phyloP scores from a whole-genome alignment of 2,797 vertebrate genomes.

The Diplodus puntazzo region DNA sequence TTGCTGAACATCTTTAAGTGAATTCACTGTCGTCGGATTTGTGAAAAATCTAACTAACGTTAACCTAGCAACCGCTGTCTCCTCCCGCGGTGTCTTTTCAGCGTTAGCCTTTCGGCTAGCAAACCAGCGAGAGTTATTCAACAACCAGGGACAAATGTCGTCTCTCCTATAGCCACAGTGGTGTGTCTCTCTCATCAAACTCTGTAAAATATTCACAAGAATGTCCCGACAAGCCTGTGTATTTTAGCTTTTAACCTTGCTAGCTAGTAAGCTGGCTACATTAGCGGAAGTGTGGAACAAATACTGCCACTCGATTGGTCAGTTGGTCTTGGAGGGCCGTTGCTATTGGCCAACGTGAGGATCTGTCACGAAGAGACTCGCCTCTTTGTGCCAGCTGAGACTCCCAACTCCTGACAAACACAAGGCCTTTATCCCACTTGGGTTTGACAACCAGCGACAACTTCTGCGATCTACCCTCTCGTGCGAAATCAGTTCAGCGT shows the following conservation, averaged over 20 bases:
- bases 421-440: constrained; percentile 66
- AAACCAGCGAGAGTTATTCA: neutral
- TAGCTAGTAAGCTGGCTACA: constrained; percentile 35
- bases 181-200: accelerated
- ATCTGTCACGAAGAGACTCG: constrained; percentile 68
- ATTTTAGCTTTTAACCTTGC: constrained; percentile 44
- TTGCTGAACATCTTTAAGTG: neutral
- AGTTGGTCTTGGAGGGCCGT: neutral
- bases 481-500: accelerated
- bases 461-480: constrained; percentile 10
- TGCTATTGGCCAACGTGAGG: constrained; percentile 66
- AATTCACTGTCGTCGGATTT: neutral
- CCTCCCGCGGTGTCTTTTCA: constrained; percentile 5
- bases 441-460: constrained; percentile 45
- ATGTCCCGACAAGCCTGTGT: neutral
- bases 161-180: accelerated
- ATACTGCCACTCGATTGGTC: constrained; percentile 70
- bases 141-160: neutral
- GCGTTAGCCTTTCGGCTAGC: constrained; percentile 11
- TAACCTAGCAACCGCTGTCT: constrained; percentile 9
- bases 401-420: constrained; percentile 81
- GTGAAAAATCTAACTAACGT: neutral
- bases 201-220: neutral
- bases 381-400: constrained; percentile 80
- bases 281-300: constrained; percentile 56